phyloP scores from a whole-genome alignment of 2,888 invertebrate genomes.

The Drosophila dives region DNA sequence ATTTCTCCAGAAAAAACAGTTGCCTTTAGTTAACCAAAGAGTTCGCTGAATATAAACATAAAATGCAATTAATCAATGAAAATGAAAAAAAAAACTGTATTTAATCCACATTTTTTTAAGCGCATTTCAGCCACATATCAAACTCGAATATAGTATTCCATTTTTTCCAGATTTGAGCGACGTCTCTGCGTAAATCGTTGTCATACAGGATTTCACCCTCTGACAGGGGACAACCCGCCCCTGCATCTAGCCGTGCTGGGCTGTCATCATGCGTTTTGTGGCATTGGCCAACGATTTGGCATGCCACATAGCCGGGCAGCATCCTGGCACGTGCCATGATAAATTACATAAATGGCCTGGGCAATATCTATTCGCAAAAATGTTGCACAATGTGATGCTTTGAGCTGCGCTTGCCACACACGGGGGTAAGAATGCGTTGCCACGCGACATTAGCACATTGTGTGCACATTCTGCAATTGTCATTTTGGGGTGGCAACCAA shows the following conservation, averaged over 20 bases:
- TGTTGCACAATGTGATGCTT: conserved; percentile 43
- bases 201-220: conserved; percentile 15
- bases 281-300: conserved; percentile 58
- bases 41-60: background rate
- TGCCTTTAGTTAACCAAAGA: background rate
- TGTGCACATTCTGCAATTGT: conserved; percentile 40
- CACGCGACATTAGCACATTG: conserved; percentile 53
- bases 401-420: conserved; percentile 9
- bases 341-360: conserved; percentile 41
- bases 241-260: background rate
- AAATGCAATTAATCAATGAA: background rate
- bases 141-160: background rate
- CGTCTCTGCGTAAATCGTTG: conserved; percentile 10
- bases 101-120: conserved; percentile 7
- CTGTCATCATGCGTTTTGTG: conserved; percentile 51
- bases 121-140: background rate
- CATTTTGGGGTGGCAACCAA: conserved; percentile 42
- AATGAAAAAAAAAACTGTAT: background rate
- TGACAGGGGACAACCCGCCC: conserved; percentile 22
- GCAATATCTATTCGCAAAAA: conserved; percentile 37
- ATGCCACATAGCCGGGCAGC: conserved; percentile 38
- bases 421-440: conserved; percentile 41
- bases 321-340: conserved; percentile 51
- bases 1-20: background rate
- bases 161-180: conserved; percentile 10